These are phyloP conservation scores for Melanogrammus aeglefinus DNA, from an alignment of 2,797 vertebrate species.

Conservation along the genomic window DNA sequence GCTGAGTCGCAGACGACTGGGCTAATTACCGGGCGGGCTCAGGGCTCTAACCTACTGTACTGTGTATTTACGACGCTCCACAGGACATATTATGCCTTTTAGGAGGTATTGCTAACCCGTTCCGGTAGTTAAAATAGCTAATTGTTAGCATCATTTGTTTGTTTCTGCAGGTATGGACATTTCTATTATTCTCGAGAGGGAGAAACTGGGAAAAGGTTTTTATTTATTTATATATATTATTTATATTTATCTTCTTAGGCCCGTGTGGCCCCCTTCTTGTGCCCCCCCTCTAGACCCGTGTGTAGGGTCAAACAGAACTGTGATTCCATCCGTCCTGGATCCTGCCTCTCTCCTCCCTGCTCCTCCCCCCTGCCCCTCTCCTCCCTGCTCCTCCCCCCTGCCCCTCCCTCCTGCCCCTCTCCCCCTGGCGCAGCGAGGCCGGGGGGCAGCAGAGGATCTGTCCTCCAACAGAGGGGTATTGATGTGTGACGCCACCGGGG, in stretches of 20 bases:
- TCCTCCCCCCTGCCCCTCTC: no score
- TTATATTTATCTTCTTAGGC: no score
- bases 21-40: slow-evolving; percentile 52
- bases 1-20: slow-evolving; percentile 51
- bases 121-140: slow-evolving; percentile 35
- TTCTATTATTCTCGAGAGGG: slow-evolving; percentile 25
- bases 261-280: no score
- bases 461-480: slow-evolving; percentile 49
- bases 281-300: no score
- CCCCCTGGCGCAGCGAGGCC: slow-evolving; percentile 1
- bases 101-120: slow-evolving; percentile 52
- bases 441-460: slow-evolving; percentile 42
- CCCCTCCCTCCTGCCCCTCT: no score
- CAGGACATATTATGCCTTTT: slow-evolving; percentile 53
- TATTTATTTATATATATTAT: no score
- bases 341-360: slow-evolving; percentile 12
- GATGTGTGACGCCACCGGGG: slow-evolving; percentile 53
- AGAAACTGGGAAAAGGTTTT: neutral
- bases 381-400: no score
- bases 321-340: slow-evolving; percentile 49
- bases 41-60: slow-evolving; percentile 34
- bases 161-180: slow-evolving; percentile 49
- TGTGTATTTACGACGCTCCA: slow-evolving; percentile 29
- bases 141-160: slow-evolving; percentile 51
- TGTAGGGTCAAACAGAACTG: slow-evolving; percentile 28